phyloP scores from a whole-genome alignment of 2,797 vertebrate species.

The Anabas testudineus region DNA sequence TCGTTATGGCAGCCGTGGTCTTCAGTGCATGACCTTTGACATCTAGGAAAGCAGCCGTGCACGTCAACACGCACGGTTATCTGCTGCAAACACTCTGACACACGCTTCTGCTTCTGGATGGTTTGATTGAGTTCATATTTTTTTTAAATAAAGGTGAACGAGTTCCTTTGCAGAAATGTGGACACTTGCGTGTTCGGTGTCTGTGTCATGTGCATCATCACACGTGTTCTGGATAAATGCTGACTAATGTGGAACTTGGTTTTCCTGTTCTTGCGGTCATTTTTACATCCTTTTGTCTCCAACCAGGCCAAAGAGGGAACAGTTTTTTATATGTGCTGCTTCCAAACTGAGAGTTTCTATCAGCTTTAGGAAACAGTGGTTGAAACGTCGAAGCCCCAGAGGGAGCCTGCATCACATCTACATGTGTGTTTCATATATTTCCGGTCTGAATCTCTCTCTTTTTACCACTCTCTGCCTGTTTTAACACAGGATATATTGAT shows the following conservation, averaged over 20 bases:
- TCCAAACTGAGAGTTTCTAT: neutral
- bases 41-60: neutral
- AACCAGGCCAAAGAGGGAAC: constrained; percentile 5
- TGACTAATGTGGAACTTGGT: constrained; percentile 77
- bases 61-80: constrained; percentile 16
- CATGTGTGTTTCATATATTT: neutral
- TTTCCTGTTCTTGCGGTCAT: constrained; percentile 71
- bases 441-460: constrained; percentile 7
- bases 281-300: constrained; percentile 58
- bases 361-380: neutral
- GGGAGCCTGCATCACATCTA: constrained; percentile 3
- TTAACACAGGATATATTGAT: constrained; percentile 35
- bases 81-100: neutral
- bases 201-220: constrained; percentile 7
- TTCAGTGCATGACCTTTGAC: constrained; percentile 44
- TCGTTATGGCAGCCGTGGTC: constrained; percentile 53
- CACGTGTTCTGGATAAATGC: constrained; percentile 51
- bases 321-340: neutral
- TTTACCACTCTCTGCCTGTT: constrained; percentile 10
- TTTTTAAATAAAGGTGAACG: neutral
- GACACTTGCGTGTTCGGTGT: constrained; percentile 20
- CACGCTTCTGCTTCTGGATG: constrained; percentile 9
- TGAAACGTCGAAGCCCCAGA: neutral
- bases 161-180: constrained; percentile 18
- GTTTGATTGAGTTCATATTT: neutral